These are phyloP conservation scores for Helarctos malayanus DNA, from an alignment of 2,797 vertebrate genomes.

Conservation along the genomic window DNA sequence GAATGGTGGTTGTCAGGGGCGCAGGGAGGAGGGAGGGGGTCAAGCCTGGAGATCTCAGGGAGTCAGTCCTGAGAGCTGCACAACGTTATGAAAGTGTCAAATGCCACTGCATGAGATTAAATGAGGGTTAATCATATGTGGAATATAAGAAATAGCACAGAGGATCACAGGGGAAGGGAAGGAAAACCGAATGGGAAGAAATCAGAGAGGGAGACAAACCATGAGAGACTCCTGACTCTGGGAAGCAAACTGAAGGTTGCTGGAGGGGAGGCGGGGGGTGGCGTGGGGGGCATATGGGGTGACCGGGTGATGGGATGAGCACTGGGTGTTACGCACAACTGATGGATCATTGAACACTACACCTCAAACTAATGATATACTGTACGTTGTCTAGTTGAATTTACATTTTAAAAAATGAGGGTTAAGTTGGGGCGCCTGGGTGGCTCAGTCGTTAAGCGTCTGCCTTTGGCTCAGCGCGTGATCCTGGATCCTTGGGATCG, in stretches of 20 bases:
- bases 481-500: too few relatives aligned
- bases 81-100: too few relatives aligned
- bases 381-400: not conserved
- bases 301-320: too few relatives aligned
- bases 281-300: not conserved
- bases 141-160: not conserved
- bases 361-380: not conserved
- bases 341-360: not conserved
- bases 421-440: too few relatives aligned
- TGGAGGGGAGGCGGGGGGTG: not conserved
- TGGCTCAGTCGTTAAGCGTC: too few relatives aligned
- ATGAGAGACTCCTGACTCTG: not conserved
- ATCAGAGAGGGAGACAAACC: not conserved
- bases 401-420: not conserved
- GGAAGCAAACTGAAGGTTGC: not conserved
- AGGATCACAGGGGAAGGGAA: not conserved
- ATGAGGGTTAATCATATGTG: constrained; percentile 4
- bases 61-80: too few relatives aligned
- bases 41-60: not conserved
- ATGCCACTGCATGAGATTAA: not conserved
- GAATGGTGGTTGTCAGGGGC: too few relatives aligned
- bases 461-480: too few relatives aligned
- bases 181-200: not conserved
- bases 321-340: not conserved
- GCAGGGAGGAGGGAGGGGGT: not conserved